Base-by-base conservation (phyloP, 1,140 invertebrate genomes). In the Solenopsis fugax region DNA sequence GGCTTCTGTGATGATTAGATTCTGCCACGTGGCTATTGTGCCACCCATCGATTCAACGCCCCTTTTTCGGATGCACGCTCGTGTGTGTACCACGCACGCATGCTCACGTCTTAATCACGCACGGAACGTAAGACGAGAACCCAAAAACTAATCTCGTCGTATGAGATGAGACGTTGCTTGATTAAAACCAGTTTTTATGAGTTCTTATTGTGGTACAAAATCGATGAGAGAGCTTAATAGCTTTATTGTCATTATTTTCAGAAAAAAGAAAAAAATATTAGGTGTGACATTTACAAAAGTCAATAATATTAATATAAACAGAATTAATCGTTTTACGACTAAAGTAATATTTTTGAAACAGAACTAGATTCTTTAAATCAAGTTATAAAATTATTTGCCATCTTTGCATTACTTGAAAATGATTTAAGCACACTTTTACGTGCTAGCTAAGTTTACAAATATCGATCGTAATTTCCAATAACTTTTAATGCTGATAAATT, bases 21-120 rank as follows among this genome's bases (percentile, higher is more conserved):
- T 92, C 89, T 85, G 93, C 72, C 93, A 94, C 93, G 93, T 94
- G 93, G 41, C 93, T 34, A 93, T 93, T 93, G 91, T 93, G 41
- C 73, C 69, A 77, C 64, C 78, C 88, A 78, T 91, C 76, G 65
- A 81, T 52, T 62, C 62, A 56, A 92, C 92, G 85, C 89, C 89
- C 91, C 88, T 90, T 87, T 80, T 73, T 64, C 65, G 77, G 72
- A 73, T 78, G 58, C 87, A 54, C 72, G 60, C 67, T 48, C 48
- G 78, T 72, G 64, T 50, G 58, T 13, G 45, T 64, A 50, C 16
- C 54, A 50, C 45, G 72, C 73, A 72, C 64, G 77, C 77, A 65
- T 62, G 60, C 52, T 45, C 86, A 52, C 76, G 65, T 85, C 62
- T 86, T 84, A 87, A 90, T 90, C 84, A 71, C 18, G 50, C 54